Evolutionary conservation across 1,140 invertebrate species (phyloP).

Genomic region (Dendroctonus valens): DNA sequence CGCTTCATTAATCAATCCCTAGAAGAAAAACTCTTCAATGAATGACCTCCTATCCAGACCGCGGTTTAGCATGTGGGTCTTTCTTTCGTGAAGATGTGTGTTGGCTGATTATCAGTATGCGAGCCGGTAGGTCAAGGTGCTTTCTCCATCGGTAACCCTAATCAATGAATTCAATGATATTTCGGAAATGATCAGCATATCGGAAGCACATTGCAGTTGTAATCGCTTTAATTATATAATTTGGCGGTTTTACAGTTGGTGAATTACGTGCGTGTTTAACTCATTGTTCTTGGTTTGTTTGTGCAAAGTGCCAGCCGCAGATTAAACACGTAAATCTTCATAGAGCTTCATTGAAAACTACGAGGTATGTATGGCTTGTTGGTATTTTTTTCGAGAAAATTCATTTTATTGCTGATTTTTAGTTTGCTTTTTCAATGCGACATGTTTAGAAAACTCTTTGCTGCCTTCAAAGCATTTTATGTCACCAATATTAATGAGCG

Average conservation of each 20-base stretch:
- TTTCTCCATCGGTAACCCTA: conserved; percentile 2
- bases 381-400: too few species aligned
- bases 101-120: conserved; percentile 3
- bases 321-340: too few species aligned
- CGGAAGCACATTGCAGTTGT: neutral
- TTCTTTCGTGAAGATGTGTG: conserved; percentile 8
- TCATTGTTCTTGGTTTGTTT: neutral
- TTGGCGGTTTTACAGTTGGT: neutral
- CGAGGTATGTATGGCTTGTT: too few species aligned
- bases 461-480: too few species aligned
- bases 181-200: conserved; percentile 1
- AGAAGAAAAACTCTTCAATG: neutral
- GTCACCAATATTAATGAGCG: too few species aligned
- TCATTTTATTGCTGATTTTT: too few species aligned
- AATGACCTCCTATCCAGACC: conserved; percentile 7
- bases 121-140: conserved; percentile 7
- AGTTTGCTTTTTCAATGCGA: too few species aligned
- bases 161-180: neutral
- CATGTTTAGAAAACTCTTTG: too few species aligned
- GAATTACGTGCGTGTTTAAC: neutral
- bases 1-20: neutral
- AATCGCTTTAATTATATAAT: neutral
- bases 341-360: too few species aligned
- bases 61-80: conserved; percentile 1
- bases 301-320: too few species aligned